Base-by-base conservation (phyloP, 1,140 invertebrate genomes). In the Trypoxylus dichotomus region DNA sequence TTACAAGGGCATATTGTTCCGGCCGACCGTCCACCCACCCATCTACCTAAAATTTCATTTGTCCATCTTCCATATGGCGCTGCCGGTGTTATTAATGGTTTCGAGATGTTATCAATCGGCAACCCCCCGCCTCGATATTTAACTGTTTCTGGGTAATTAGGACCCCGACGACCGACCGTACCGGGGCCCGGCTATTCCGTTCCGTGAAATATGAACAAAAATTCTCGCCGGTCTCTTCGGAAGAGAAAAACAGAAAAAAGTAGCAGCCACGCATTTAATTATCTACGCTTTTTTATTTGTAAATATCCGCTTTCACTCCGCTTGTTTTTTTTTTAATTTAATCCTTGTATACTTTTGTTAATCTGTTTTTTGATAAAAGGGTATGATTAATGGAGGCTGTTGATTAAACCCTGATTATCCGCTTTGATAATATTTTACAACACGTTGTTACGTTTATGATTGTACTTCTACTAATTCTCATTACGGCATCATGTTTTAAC, bases 1-100 rank as follows among this genome's bases (percentile, higher is more conserved):
- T 68, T 68, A 68, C 60, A 25, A 68, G 60, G 60, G 60, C 60
- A 68, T 68, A 68, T 68, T 68, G 60, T 68, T 68, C 60, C 60
- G 19, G 15, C 60, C 60, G 27, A 13, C 47, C 47, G 47, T n/a
- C 21, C 60, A 54, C 19, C 19, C 25, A 27, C 60, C 27, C 60
- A 15, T 24, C 60, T 27, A 29, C 47, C 60, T 68, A 15, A 68
- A 68, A 68, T 68, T 68, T 68, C 60, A 68, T 68, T 68, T 68
- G 60, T 68, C 60, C 60, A 68, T 68, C 60, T 68, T 68, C 60
- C 60, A 68, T 68, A 68, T 68, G 60, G 60, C 47, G 47, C 47
- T 19, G 47, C 60, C 15, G 21, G 60, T 24, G 60, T 68, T 68
- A 68, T 68, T 68, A 68, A 68, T 68, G 60, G 60, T 68, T 68